phyloP scores from a whole-genome alignment of 2,113 vertebrate species.

The Alethe diademata region DNA sequence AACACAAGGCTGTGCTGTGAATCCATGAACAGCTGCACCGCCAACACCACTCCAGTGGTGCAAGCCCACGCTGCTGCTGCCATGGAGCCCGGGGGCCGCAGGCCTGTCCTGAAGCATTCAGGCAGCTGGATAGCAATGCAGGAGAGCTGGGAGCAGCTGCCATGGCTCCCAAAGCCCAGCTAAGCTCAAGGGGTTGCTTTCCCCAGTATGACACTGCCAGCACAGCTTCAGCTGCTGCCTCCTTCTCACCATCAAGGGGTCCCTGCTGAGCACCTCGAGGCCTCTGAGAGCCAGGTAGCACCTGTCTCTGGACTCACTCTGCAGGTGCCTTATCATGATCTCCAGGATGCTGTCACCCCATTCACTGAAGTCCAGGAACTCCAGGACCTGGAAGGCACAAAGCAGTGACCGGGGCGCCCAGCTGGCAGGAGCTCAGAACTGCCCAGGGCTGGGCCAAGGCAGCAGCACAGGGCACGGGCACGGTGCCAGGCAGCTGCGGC shows the following conservation, averaged over 20 bases:
- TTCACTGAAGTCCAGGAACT: background rate
- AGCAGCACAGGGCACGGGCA: background rate
- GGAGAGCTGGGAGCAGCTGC: background rate
- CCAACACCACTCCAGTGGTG: too few species aligned
- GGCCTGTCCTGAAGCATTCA: accelerated
- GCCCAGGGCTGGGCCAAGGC: background rate
- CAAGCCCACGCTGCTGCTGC: background rate
- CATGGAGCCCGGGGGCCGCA: background rate
- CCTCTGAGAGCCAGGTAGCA: background rate
- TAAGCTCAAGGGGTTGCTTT: too few species aligned
- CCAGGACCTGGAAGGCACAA: background rate
- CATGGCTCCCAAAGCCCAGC: background rate
- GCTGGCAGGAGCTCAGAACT: background rate
- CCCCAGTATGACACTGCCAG: background rate
- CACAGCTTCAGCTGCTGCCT: accelerated
- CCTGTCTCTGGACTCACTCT: accelerated
- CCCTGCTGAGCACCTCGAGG: background rate
- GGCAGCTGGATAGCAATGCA: accelerated
- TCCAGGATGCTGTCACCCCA: accelerated
- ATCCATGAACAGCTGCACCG: too few species aligned
- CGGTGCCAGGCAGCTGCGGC: accelerated
- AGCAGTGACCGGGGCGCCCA: background rate
- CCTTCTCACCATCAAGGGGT: background rate
- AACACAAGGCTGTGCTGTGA: background rate
- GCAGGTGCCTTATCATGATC: background rate